phyloP scores from a whole-genome alignment of 2,797 vertebrate species.

The Urocyon cinereoargenteus region DNA sequence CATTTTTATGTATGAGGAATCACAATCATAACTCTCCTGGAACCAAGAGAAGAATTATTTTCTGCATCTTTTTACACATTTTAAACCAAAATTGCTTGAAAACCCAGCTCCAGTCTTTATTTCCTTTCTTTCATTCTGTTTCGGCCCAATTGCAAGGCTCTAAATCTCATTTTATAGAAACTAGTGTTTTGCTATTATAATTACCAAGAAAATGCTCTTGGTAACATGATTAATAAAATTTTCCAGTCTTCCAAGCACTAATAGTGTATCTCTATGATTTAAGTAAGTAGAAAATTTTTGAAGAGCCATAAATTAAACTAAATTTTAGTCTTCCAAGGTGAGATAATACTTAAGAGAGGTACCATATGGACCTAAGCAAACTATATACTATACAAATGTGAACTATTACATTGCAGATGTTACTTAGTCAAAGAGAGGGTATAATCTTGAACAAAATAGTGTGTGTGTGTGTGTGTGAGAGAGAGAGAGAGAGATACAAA shows the following conservation, averaged over 20 bases:
- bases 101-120: constrained; percentile 53
- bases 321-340: constrained; percentile 26
- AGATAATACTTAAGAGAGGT: constrained; percentile 9
- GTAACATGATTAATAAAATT: constrained; percentile 9
- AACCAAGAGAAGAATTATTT: constrained; percentile 65
- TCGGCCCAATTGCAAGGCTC: constrained; percentile 41
- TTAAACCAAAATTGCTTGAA: constrained; percentile 11
- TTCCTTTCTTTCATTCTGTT: constrained; percentile 51
- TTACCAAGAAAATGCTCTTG: constrained; percentile 44
- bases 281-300: neutral
- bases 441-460: neutral
- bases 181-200: neutral
- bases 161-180: constrained; percentile 54
- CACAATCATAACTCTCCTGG: constrained; percentile 57
- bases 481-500: neutral
- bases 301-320: neutral
- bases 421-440: neutral
- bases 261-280: neutral
- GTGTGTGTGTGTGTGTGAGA: neutral
- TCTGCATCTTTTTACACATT: constrained; percentile 34
- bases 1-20: constrained; percentile 79
- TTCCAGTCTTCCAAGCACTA: neutral
- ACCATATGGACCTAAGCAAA: neutral
- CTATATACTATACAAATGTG: neutral
- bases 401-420: constrained; percentile 5